Percentiles rank a stretch among this genome's conserved stretches.
phyloP scores from a whole-genome alignment of 2,797 vertebrate species.

The Anniella stebbinsi region DNA sequence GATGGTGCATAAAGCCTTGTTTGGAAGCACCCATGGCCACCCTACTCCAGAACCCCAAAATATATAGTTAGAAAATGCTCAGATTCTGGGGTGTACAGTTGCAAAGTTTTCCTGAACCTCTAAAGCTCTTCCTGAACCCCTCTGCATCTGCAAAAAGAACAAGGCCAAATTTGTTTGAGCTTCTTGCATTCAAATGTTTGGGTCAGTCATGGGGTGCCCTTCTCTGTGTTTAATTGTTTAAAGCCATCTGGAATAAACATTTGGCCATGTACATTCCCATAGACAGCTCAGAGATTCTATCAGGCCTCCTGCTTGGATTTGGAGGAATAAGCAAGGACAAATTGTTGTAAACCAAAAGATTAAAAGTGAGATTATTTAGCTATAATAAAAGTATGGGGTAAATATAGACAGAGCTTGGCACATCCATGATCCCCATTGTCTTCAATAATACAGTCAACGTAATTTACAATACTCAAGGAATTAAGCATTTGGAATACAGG shows the following conservation, averaged over 20 bases:
- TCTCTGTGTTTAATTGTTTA: not conserved
- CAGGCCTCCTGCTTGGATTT: conserved; percentile 8
- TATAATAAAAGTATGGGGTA: not conserved
- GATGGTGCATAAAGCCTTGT: too few relatives aligned
- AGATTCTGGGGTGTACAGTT: too few relatives aligned
- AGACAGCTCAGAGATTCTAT: not conserved
- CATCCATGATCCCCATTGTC: not conserved
- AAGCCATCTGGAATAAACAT: not conserved
- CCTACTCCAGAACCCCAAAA: too few relatives aligned
- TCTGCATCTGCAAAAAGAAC: too few relatives aligned
- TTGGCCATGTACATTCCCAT: not conserved
- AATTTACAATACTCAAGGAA: not conserved
- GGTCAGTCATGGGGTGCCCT: not conserved
- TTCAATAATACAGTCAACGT: not conserved
- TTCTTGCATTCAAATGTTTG: not conserved
- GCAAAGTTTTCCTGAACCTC: too few relatives aligned
- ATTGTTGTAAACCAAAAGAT: not conserved
- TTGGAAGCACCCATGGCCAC: too few relatives aligned
- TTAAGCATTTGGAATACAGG: not conserved
- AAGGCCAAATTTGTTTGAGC: not conserved
- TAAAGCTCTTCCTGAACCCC: too few relatives aligned
- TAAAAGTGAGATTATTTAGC: not conserved
- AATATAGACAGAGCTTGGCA: not conserved
- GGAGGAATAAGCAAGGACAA: not conserved
- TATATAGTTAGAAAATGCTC: too few relatives aligned